Conservation (phyloP, 2,113 vertebrate genomes). For the Eolophus roseicapilla region DNA sequence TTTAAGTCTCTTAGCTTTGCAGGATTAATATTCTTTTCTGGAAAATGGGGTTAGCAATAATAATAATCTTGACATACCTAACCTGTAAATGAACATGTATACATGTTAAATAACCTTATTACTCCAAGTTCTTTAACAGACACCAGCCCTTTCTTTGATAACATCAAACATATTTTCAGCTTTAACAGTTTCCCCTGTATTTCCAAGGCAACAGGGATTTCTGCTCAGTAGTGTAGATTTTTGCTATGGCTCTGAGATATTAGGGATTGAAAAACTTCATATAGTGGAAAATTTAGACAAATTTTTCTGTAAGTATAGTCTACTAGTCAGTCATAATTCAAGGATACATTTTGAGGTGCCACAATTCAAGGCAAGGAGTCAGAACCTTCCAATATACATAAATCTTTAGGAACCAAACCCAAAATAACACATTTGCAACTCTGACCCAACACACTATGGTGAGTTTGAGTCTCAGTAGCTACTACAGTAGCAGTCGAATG, state of each 20-base stretch:
- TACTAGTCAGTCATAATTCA: not conserved
- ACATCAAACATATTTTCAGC: constrained; percentile 22
- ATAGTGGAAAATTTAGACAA: not conserved
- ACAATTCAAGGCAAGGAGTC: constrained; percentile 19
- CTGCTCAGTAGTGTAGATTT: not conserved
- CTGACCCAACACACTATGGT: not conserved
- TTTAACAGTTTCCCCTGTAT: constrained; percentile 36
- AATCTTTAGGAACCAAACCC: not conserved
- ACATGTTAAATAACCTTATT: constrained; percentile 37
- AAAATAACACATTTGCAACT: not conserved
- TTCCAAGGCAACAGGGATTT: constrained; percentile 33
- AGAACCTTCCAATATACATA: constrained; percentile 2
- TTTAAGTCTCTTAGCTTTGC: not conserved
- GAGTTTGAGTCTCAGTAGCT: not conserved
- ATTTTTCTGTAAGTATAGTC: not conserved
- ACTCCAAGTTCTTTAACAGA: not conserved
- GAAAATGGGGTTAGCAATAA: not conserved
- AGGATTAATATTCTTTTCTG: not conserved
- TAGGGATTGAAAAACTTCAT: not conserved
- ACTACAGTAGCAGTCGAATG: not conserved
- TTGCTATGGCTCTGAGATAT: not conserved
- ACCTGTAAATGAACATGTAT: not conserved
- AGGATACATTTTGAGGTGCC: not conserved
- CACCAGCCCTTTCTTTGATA: not conserved
- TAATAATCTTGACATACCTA: not conserved